Conservation (phyloP, 2,888 invertebrate species). For the Sialis fuliginosa region DNA sequence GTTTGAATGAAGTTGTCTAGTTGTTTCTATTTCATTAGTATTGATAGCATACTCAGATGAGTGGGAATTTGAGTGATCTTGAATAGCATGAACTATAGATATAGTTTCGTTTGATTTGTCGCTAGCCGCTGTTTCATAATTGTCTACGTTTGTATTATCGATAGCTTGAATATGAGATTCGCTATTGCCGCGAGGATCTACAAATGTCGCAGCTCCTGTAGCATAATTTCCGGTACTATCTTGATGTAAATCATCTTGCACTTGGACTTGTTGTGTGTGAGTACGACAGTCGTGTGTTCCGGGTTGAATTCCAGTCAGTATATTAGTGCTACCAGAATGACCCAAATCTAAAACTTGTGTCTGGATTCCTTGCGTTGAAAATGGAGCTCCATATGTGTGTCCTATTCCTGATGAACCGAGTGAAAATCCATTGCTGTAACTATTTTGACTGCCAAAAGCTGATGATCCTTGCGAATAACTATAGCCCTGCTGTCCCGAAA, state of each 20-base stretch:
- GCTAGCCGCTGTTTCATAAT: not conserved
- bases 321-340: not conserved
- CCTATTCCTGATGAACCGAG: not conserved
- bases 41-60: not conserved
- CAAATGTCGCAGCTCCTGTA: not conserved
- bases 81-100: not conserved
- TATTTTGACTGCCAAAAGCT: not conserved
- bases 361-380: not conserved
- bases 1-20: constrained; percentile 1
- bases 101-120: not conserved
- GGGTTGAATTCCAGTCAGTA: not conserved
- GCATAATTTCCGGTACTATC: not conserved
- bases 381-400: not conserved
- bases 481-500: not conserved
- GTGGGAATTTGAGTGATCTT: not conserved
- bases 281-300: not conserved
- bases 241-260: not conserved
- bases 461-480: not conserved
- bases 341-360: not conserved
- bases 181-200: not conserved
- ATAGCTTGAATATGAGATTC: not conserved
- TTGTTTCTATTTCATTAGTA: not conserved
- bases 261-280: not conserved
- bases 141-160: not conserved
- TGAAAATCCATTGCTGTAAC: not conserved